Conservation (phyloP, 2,888 invertebrate genomes). For the Dorcus hopei region DNA sequence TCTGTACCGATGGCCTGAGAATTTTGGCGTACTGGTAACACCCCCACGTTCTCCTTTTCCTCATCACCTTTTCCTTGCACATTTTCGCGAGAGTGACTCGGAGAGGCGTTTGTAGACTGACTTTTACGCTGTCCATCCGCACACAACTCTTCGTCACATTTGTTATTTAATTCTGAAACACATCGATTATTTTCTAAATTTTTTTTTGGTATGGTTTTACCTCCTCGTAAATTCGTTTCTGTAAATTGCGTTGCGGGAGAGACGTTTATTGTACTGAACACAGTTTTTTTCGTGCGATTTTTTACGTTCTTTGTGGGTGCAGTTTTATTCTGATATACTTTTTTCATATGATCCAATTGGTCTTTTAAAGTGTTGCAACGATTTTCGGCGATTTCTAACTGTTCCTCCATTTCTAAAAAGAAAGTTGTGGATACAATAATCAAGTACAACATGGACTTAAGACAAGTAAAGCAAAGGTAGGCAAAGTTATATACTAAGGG, state of each 20-base stretch:
- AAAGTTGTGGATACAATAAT: neutral
- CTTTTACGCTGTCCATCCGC: no score
- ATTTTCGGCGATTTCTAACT: slow-evolving; percentile 47
- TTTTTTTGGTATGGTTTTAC: no score
- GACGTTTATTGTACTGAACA: neutral
- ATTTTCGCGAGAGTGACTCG: no score
- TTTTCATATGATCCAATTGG: slow-evolving; percentile 49
- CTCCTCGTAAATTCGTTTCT: no score
- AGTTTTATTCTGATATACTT: slow-evolving; percentile 37
- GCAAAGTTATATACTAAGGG: no score
- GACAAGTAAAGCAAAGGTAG: neutral
- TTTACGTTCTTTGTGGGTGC: slow-evolving; percentile 24
- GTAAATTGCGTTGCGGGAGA: neutral
- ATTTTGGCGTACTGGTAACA: slow-evolving; percentile 31
- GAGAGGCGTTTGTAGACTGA: no score
- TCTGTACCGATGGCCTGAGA: slow-evolving; percentile 40
- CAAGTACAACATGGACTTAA: neutral
- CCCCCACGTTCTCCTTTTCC: neutral
- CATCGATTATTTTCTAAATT: no score
- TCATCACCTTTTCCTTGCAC: no score
- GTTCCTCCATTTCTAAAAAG: slow-evolving; percentile 46
- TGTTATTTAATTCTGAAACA: no score
- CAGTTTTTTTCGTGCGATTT: neutral
- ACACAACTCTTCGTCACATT: no score
- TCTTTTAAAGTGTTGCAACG: slow-evolving; percentile 47